These are phyloP conservation scores for Limenitis camilla DNA, from an alignment of 2,888 invertebrate genomes.

Conservation along the genomic window DNA sequence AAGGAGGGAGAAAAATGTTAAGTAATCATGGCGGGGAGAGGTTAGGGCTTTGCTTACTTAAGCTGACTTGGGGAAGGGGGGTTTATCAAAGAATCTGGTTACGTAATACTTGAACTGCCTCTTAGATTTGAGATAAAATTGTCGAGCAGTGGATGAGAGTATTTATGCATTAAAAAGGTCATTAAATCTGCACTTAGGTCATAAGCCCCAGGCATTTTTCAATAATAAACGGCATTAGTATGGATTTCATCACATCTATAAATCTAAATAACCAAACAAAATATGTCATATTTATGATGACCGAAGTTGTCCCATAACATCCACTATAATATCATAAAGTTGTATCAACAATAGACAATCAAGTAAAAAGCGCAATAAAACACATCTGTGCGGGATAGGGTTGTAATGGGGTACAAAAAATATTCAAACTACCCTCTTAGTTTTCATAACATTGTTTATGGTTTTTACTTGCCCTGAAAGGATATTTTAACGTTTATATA, in stretches of 20 bases:
- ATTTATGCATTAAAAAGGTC: too few relatives aligned
- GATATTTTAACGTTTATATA: neutral
- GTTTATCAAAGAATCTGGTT: too few relatives aligned
- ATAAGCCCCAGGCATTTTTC: too few relatives aligned
- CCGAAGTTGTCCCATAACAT: conserved; percentile 14
- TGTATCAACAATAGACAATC: conserved; percentile 17
- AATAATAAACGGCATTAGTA: too few relatives aligned
- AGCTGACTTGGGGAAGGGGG: too few relatives aligned
- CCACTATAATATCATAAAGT: conserved; percentile 4
- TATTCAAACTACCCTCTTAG: conserved; percentile 6
- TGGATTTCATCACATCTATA: neutral
- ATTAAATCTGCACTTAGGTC: too few relatives aligned
- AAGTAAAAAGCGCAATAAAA: conserved; percentile 18
- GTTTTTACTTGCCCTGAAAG: neutral
- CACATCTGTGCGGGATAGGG: conserved; percentile 11
- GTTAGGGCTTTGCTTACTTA: too few relatives aligned
- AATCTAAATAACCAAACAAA: neutral
- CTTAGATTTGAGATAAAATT: too few relatives aligned
- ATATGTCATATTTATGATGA: conserved; percentile 11
- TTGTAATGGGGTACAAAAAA: conserved; percentile 7
- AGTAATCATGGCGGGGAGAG: too few relatives aligned
- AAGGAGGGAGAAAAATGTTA: too few relatives aligned
- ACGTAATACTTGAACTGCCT: too few relatives aligned
- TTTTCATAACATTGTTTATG: neutral
- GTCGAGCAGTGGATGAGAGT: too few relatives aligned